Percentiles rank a stretch among this genome's conserved stretches.
phyloP scores from a whole-genome alignment of 2,888 invertebrate species.

The Microchrysa polita region DNA sequence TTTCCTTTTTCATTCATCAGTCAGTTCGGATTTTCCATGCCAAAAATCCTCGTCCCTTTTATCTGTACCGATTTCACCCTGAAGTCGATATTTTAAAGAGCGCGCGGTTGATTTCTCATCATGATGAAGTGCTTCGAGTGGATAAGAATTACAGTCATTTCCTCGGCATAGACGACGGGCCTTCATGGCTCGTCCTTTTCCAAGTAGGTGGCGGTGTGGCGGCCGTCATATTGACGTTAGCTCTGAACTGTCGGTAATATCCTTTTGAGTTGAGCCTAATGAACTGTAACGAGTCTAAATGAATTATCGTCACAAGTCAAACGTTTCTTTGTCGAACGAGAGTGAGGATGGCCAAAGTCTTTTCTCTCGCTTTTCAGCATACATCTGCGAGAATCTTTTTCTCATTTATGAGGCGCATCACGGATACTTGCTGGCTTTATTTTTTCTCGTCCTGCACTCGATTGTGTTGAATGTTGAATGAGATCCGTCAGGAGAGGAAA shows the following conservation, averaged over 20 bases:
- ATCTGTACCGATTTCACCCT: too few relatives aligned
- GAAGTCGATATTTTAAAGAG: not conserved
- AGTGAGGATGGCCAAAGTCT: constrained; percentile 25
- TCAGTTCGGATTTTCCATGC: not conserved
- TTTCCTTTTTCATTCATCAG: constrained; percentile 7
- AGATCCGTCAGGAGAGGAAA: not conserved
- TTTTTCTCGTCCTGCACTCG: not conserved
- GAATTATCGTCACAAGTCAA: constrained; percentile 40
- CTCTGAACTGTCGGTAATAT: constrained; percentile 14
- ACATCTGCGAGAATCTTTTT: constrained; percentile 32
- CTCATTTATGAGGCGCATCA: not conserved
- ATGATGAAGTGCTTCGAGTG: not conserved
- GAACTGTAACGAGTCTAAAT: constrained; percentile 44
- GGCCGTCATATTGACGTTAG: not conserved
- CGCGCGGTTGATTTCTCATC: not conserved
- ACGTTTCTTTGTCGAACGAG: constrained; percentile 12
- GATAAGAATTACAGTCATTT: constrained; percentile 11
- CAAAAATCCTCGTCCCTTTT: not conserved
- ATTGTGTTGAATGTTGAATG: not conserved
- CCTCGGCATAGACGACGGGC: not conserved
- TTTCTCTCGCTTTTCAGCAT: constrained; percentile 4
- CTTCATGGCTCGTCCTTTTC: not conserved
- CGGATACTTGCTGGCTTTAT: not conserved
- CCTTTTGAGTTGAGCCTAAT: constrained; percentile 35
- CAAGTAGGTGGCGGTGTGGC: too few relatives aligned